These are phyloP conservation scores for Drosophila kepulauana DNA, from an alignment of 1,140 invertebrate genomes.

Conservation along the genomic window DNA sequence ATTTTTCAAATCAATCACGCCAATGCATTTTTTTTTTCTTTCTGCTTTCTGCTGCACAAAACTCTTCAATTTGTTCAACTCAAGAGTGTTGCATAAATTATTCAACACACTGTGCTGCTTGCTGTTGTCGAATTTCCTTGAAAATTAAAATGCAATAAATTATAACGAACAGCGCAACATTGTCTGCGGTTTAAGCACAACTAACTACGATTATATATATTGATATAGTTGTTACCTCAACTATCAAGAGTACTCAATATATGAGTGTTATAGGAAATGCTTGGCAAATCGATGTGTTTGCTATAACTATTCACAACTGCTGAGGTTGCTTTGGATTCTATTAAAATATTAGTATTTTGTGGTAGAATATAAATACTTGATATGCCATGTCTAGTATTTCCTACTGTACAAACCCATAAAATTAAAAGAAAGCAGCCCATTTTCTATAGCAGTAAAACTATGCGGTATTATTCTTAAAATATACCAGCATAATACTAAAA, in stretches of 20 bases:
- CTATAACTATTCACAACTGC: no score
- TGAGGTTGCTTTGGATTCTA: no score
- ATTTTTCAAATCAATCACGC: conserved; percentile 40
- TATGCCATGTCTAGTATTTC: no score
- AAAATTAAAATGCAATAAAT: conserved; percentile 16
- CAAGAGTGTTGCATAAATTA: conserved; percentile 44
- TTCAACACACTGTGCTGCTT: conserved; percentile 9
- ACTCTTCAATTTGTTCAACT: conserved; percentile 42
- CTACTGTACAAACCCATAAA: no score
- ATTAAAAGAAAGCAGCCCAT: no score
- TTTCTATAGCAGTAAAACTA: no score
- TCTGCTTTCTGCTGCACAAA: conserved; percentile 24
- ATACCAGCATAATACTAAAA: no score
- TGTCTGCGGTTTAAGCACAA: conserved; percentile 1
- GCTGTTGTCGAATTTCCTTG: conserved; percentile 28
- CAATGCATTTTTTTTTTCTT: conserved; percentile 44
- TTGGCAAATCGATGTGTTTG: no score
- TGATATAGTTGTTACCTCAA: neutral
- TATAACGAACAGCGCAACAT: neutral
- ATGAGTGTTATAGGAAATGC: neutral
- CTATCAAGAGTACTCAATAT: neutral
- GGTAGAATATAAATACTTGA: no score
- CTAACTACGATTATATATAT: neutral
- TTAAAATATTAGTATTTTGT: no score
- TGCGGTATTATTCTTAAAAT: no score